phyloP scores from a whole-genome alignment of 64 coral and sea anemone genomes.

The Acropora tenuis region DNA sequence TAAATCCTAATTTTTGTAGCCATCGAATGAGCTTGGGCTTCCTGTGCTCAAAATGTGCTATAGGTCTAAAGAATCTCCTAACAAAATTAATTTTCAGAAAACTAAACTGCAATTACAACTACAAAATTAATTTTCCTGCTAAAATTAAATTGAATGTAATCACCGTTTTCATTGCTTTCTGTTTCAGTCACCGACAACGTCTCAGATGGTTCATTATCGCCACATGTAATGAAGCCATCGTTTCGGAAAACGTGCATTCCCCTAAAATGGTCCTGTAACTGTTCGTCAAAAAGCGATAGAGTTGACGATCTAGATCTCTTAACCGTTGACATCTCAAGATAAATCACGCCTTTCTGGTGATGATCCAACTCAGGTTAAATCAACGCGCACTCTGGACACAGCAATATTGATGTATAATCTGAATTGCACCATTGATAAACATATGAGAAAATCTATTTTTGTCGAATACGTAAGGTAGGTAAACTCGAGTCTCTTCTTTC shows the following conservation, averaged over 20 bases:
- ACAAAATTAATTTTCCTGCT: no score
- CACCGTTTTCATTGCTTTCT: background rate
- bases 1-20: no score
- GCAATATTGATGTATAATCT: background rate
- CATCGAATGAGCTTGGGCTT: no score
- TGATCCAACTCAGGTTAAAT: background rate
- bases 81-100: no score
- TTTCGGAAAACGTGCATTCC: background rate
- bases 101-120: no score
- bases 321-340: background rate
- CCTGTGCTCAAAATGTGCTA: no score
- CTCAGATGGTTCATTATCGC: background rate
- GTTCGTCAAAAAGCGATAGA: constrained; percentile 17
- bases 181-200: no score
- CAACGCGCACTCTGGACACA: no score
- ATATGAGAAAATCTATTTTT: no score
- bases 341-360: background rate
- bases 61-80: no score
- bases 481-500: no score
- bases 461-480: no score
- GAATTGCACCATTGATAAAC: constrained; percentile 16
- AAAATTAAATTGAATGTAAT: background rate
- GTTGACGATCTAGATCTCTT: background rate
- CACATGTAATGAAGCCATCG: background rate
- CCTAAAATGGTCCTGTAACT: background rate